These are phyloP conservation scores for Microdon myrmicae DNA, from an alignment of 2,888 invertebrate genomes.

Conservation along the genomic window DNA sequence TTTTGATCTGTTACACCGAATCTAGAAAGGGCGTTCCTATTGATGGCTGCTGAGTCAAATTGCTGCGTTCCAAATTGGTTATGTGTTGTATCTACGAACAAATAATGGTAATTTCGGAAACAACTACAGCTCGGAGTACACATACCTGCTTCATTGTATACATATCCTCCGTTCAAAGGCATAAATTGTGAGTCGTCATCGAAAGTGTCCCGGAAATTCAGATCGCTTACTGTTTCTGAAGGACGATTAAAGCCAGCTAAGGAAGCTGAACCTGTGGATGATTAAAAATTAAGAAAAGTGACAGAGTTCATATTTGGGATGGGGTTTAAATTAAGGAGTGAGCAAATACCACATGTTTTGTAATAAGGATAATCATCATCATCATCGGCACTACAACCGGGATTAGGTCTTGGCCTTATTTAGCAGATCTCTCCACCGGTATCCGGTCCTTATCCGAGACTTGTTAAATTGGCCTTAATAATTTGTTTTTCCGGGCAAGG, in stretches of 20 bases:
- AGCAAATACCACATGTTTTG: no score
- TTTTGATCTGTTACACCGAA: slow-evolving; percentile 73
- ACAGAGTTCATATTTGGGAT: no score
- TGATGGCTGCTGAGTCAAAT: slow-evolving; percentile 57
- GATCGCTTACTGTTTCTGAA: slow-evolving; percentile 71
- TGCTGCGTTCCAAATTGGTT: slow-evolving; percentile 55
- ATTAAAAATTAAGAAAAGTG: not conserved
- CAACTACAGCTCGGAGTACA: not conserved
- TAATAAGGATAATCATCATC: no score
- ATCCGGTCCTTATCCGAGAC: no score
- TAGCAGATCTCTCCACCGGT: no score
- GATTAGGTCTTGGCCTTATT: no score
- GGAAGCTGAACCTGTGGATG: slow-evolving; percentile 60
- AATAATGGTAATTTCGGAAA: not conserved
- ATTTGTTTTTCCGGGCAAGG: no score
- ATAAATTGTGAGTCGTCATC: slow-evolving; percentile 60
- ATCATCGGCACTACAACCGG: no score
- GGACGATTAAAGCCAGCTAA: slow-evolving; percentile 65
- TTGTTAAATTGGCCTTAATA: no score
- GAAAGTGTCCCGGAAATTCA: slow-evolving; percentile 78
- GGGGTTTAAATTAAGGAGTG: no score
- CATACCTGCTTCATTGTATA: slow-evolving; percentile 62
- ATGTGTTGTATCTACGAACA: slow-evolving; percentile 66
- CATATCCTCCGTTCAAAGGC: slow-evolving; percentile 55
- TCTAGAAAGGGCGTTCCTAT: slow-evolving; percentile 63